Evolutionary conservation across 2,113 vertebrate species (phyloP).

Genomic region (Phainopepla nitens): DNA sequence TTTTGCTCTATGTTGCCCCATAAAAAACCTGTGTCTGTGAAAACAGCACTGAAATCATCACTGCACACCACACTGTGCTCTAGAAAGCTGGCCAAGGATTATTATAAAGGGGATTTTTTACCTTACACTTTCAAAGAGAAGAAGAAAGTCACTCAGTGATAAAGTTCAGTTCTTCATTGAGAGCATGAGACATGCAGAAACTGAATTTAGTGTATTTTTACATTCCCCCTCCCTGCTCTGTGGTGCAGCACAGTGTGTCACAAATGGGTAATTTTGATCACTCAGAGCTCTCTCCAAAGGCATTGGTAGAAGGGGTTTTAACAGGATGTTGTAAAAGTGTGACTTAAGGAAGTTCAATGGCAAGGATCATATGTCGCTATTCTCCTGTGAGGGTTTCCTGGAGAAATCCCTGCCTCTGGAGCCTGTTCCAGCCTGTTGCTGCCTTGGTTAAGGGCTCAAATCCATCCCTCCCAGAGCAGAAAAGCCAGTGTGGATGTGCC

Average conservation of each 20-base stretch:
- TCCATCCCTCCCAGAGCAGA: neutral
- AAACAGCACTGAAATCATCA: rapidly evolving
- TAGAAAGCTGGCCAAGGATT: neutral
- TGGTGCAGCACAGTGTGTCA: neutral
- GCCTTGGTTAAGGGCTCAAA: neutral
- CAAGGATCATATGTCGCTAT: neutral
- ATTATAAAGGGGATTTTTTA: neutral
- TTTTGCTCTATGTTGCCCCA: neutral
- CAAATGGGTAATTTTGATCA: neutral
- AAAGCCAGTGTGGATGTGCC: rapidly evolving
- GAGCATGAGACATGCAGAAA: neutral
- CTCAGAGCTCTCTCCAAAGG: neutral
- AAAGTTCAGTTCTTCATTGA: neutral
- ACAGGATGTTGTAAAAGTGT: neutral
- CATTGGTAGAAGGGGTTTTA: neutral
- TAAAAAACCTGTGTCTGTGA: rapidly evolving
- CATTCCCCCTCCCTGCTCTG: neutral
- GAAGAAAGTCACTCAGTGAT: neutral
- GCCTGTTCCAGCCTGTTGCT: neutral
- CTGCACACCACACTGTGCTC: neutral
- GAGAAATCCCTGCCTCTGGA: neutral
- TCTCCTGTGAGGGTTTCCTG: neutral
- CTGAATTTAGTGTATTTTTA: neutral
- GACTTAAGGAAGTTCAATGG: neutral
- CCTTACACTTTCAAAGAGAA: neutral